Evolutionary conservation across 2,888 invertebrate species (phyloP).

Genomic region (Rhingia campestris): DNA sequence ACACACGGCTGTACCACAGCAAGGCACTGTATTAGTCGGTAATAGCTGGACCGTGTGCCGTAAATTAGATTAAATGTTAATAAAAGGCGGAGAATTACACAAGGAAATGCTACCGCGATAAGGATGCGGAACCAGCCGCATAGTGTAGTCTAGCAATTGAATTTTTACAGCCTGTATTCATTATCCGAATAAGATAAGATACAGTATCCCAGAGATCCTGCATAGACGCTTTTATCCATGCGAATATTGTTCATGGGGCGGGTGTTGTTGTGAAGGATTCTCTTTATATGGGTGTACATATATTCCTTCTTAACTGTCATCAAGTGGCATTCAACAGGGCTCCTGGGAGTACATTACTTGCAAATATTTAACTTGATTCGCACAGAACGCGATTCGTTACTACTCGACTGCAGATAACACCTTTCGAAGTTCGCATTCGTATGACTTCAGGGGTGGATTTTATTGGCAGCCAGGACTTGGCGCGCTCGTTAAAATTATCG

Average conservation of each 20-base stretch:
- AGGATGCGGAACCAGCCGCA: constrained; percentile 69
- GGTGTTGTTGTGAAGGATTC: background rate
- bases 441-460: constrained; percentile 63
- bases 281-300: constrained; percentile 4
- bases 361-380: constrained; percentile 18
- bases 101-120: constrained; percentile 62
- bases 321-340: constrained; percentile 53
- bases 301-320: constrained; percentile 2
- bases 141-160: constrained; percentile 56
- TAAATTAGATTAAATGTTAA: constrained; percentile 75
- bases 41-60: constrained; percentile 72
- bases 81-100: constrained; percentile 73
- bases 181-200: constrained; percentile 69
- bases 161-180: constrained; percentile 72
- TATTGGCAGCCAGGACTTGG: too few species aligned
- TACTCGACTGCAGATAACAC: constrained; percentile 42
- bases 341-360: constrained; percentile 4
- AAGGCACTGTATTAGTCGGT: constrained; percentile 59
- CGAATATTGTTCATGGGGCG: background rate
- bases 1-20: background rate
- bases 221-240: constrained; percentile 12
- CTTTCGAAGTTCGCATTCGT: constrained; percentile 66
- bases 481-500: too few species aligned
- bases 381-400: constrained; percentile 10
- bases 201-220: constrained; percentile 29